phyloP scores from a whole-genome alignment of 2,888 invertebrate species.

The Geophilus truncorum region DNA sequence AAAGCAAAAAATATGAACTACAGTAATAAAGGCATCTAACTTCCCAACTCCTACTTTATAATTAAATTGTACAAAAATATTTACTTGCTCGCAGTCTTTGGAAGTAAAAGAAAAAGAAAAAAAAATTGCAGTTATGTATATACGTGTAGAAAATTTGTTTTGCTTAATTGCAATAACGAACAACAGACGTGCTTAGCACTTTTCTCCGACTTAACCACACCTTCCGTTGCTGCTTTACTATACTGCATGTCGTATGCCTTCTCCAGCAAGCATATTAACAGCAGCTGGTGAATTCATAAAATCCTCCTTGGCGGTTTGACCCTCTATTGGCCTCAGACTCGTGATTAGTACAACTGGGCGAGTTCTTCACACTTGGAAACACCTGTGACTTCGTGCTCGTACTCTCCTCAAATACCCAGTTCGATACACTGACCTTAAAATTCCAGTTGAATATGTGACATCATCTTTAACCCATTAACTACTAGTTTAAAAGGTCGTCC shows the following conservation, averaged over 20 bases:
- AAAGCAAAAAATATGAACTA: neutral
- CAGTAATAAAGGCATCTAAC: neutral
- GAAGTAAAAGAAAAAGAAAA: neutral
- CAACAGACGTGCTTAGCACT: neutral
- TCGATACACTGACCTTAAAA: neutral
- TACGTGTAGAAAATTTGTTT: neutral
- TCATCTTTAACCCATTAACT: slow-evolving; percentile 25
- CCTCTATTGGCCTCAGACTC: slow-evolving; percentile 20
- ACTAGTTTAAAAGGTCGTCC: slow-evolving; percentile 21
- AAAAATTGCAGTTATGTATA: neutral
- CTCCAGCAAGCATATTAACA: neutral
- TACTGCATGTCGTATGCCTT: neutral
- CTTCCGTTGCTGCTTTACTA: neutral
- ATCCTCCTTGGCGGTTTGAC: slow-evolving; percentile 27
- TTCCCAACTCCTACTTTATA: neutral
- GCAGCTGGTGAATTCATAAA: slow-evolving; percentile 21
- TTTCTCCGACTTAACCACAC: neutral
- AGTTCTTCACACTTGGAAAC: slow-evolving; percentile 18
- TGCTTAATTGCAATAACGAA: neutral
- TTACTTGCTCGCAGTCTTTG: neutral
- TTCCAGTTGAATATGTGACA: slow-evolving; percentile 10
- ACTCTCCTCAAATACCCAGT: neutral
- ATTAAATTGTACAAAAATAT: neutral
- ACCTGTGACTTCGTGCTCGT: neutral
- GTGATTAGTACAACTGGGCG: slow-evolving; percentile 10